phyloP scores from a whole-genome alignment of 2,113 vertebrate genomes.

The Mystacornis crossleyi region DNA sequence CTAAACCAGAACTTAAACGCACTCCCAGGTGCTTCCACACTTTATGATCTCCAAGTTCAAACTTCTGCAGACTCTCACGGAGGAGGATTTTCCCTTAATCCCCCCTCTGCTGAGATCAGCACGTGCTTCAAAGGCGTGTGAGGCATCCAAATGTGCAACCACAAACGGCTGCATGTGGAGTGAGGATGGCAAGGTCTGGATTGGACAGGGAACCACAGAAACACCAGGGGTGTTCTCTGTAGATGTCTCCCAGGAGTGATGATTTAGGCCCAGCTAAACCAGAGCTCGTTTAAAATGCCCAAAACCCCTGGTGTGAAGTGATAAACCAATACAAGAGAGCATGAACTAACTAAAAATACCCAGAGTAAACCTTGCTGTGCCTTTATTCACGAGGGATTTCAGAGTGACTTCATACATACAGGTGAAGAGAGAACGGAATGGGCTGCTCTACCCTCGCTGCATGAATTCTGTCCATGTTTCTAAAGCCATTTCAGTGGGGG shows the following conservation, averaged over 20 bases:
- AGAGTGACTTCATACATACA: background rate
- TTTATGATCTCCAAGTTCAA: conserved; percentile 22
- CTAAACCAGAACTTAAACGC: conserved; percentile 39
- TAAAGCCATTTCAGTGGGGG: background rate
- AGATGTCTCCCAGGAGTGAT: background rate
- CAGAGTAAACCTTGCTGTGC: background rate
- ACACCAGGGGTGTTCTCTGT: background rate
- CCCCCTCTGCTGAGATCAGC: conserved; percentile 1
- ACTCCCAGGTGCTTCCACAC: background rate
- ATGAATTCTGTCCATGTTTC: background rate
- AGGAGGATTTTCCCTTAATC: conserved; percentile 49
- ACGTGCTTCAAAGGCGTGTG: background rate
- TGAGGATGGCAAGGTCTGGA: background rate
- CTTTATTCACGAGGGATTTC: background rate
- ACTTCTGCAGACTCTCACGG: background rate
- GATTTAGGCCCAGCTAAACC: background rate
- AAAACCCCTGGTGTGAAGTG: background rate
- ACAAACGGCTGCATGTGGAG: background rate
- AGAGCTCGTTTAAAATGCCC: background rate
- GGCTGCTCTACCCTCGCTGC: background rate
- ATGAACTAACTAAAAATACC: background rate
- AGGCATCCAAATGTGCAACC: background rate
- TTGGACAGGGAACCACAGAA: background rate
- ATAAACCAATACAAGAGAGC: background rate
- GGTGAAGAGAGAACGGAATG: background rate